phyloP scores from a whole-genome alignment of 2,888 invertebrate genomes.

The Trichopria drosophilae region DNA sequence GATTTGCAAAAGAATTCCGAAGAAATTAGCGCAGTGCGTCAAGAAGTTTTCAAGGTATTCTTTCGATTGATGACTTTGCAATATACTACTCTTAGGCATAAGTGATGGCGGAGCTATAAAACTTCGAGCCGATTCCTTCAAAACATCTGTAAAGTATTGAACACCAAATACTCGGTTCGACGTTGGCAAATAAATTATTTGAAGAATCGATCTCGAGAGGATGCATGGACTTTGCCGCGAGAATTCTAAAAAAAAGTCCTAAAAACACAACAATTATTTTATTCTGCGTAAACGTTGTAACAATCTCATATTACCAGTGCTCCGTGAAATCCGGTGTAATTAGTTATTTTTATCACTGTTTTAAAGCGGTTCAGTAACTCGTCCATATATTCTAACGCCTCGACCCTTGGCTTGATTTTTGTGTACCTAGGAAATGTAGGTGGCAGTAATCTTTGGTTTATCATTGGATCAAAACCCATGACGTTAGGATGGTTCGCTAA shows the following conservation, averaged over 20 bases:
- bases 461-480: slow-evolving; percentile 95
- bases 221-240: slow-evolving; percentile 88
- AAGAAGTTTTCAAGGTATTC: slow-evolving; percentile 89
- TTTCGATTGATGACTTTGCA: slow-evolving; percentile 74
- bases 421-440: slow-evolving; percentile 98
- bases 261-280: slow-evolving; percentile 41
- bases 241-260: slow-evolving; percentile 94
- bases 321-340: slow-evolving; percentile 76
- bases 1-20: slow-evolving; percentile 82
- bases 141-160: slow-evolving; percentile 73
- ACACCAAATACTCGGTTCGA: slow-evolving; percentile 63
- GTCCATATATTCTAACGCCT: slow-evolving; percentile 80
- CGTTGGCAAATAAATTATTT: slow-evolving; percentile 71
- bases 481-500: slow-evolving; percentile 73
- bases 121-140: slow-evolving; percentile 80
- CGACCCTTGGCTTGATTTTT: slow-evolving; percentile 79
- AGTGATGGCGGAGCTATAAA: slow-evolving; percentile 90
- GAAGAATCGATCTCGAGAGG: slow-evolving; percentile 86
- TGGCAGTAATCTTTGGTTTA: slow-evolving; percentile 93
- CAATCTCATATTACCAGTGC: slow-evolving; percentile 67
- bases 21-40: slow-evolving; percentile 81
- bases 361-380: slow-evolving; percentile 80
- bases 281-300: neutral
- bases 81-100: slow-evolving; percentile 71
- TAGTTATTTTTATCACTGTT: slow-evolving; percentile 79